Base-by-base conservation (phyloP, 2,888 invertebrate genomes). In the Branchipolynoe longqiensis region DNA sequence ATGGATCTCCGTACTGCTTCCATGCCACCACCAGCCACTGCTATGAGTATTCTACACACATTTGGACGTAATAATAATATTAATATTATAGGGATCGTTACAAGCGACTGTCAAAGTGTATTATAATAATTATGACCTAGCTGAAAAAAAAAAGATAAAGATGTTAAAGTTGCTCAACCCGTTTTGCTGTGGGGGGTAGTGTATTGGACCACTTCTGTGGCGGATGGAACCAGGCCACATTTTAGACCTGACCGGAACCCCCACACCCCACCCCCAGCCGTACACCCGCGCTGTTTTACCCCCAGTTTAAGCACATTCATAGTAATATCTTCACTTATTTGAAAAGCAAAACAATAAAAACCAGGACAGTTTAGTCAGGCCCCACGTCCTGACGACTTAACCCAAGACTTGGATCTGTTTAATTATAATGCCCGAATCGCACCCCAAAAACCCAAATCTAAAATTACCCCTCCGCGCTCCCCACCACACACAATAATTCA, bases 11-110 rank as follows among this genome's bases (percentile, higher is more conserved):
- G 48, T 78, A 78, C 48, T 38, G 41, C 78, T 78, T 78, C 78
- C 78, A 78, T 78, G 78, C 78, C 78, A 78, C 78, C 78, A 78
- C 41, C 78, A 78, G 78, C 78, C 54, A 31, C 78, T 78, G 78
- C 78, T 78, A 78, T 78, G 78, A 78, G 22, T 41, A 78, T 78
- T 69, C 69, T 69, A 69, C 69, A 69, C 69, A 33, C 69, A 33
- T 69, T 69, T 69, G 69, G 69, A 69, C 69, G 36, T 69, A 22
- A 33, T 69, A 12, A 62, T 62, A 56, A 56, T 56, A 56, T 14
- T 62, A 62, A 62, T n/a, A n/a, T 56, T 56, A 31, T 36, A 22
- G 18, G 4, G 69, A 69, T 36, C 36, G 69, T n/a, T 18, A 33
- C 36, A 14, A 18, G 69, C 69, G 36, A 36, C 36, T 38, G 25